These are phyloP conservation scores for Campoletis sonorensis DNA, from an alignment of 1,140 invertebrate genomes.

Conservation along the genomic window DNA sequence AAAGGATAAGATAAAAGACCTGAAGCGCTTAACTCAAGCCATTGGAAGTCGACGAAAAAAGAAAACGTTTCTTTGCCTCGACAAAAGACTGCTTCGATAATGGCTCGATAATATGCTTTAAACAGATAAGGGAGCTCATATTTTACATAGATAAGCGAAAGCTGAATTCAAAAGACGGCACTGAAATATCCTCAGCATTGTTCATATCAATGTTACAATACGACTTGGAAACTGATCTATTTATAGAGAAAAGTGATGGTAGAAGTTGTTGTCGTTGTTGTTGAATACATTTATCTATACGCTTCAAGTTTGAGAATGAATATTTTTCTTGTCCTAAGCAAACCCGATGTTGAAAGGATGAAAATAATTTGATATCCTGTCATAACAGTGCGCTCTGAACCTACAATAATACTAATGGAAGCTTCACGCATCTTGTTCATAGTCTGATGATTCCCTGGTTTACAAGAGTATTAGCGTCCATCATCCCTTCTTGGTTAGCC, in stretches of 20 bases:
- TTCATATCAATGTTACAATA: background rate
- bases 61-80: background rate
- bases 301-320: background rate
- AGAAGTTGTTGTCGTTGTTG: background rate
- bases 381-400: conserved; percentile 12
- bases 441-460: conserved; percentile 8
- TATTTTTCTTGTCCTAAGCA: conserved; percentile 19
- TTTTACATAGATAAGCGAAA: conserved; percentile 13
- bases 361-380: conserved; percentile 31
- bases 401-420: conserved; percentile 34
- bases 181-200: too few species aligned
- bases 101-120: conserved; percentile 3
- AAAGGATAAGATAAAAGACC: background rate
- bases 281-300: background rate
- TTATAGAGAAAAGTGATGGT: background rate
- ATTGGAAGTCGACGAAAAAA: conserved; percentile 49
- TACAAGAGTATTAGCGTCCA: background rate
- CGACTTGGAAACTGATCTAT: background rate
- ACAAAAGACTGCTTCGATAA: background rate
- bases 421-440: background rate
- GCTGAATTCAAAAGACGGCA: background rate
- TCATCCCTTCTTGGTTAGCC: conserved; percentile 11
- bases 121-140: background rate
- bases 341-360: background rate
- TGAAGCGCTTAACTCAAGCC: conserved; percentile 5